Evolutionary conservation across 2,113 vertebrate species (phyloP).

Genomic region (Dipodomys merriami): DNA sequence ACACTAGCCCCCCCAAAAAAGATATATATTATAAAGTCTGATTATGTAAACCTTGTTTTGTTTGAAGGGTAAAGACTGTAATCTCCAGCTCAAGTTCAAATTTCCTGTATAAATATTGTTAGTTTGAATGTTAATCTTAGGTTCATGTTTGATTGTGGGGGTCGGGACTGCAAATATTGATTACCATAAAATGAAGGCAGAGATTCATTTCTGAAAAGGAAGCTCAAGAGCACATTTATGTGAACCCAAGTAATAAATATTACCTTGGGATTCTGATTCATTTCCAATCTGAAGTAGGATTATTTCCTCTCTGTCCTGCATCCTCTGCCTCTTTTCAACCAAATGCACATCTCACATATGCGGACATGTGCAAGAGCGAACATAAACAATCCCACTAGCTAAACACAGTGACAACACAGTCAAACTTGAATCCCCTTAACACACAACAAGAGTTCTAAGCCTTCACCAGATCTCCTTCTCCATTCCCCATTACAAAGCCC

Average conservation of each 20-base stretch:
- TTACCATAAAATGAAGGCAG: slow-evolving; percentile 55
- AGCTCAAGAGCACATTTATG: slow-evolving; percentile 20
- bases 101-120: slow-evolving; percentile 79
- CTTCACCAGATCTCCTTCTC: background rate
- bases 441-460: slow-evolving; percentile 49
- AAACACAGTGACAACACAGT: slow-evolving; percentile 51
- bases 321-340: slow-evolving; percentile 35
- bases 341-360: slow-evolving; percentile 41
- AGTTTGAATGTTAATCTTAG: slow-evolving; percentile 68
- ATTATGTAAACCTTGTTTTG: slow-evolving; percentile 74
- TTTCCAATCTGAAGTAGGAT: slow-evolving; percentile 47
- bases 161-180: slow-evolving; percentile 60
- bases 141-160: slow-evolving; percentile 56
- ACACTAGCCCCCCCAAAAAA: slow-evolving; percentile 30
- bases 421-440: slow-evolving; percentile 54
- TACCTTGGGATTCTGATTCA: slow-evolving; percentile 41
- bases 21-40: slow-evolving; percentile 25
- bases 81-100: slow-evolving; percentile 70
- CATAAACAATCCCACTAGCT: slow-evolving; percentile 53
- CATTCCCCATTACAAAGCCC: background rate
- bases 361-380: slow-evolving; percentile 55
- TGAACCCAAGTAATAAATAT: slow-evolving; percentile 46
- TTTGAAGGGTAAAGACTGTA: slow-evolving; percentile 74
- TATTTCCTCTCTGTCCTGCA: slow-evolving; percentile 36
- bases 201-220: slow-evolving; percentile 66